Percentiles rank a stretch among this genome's conserved stretches.
Evolutionary conservation across 2,113 vertebrate genomes (phyloP).

Genomic region (Dromas ardeola): DNA sequence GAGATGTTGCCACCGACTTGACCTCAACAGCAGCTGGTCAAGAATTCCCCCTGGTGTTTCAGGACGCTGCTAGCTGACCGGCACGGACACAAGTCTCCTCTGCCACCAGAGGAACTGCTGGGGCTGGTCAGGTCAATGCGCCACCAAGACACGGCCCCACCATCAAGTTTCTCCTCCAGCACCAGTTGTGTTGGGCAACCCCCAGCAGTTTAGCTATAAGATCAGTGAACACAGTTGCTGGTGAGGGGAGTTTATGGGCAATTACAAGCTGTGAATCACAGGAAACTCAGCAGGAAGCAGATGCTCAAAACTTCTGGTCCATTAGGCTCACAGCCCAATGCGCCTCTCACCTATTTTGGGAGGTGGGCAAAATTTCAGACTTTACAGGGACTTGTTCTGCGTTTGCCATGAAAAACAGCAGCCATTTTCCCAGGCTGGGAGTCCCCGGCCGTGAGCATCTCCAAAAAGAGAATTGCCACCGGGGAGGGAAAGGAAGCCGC

Average conservation of each 20-base stretch:
- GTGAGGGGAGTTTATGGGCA: background rate
- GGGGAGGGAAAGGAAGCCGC: background rate
- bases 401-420: background rate
- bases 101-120: rapidly evolving
- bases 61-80: background rate
- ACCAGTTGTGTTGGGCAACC: background rate
- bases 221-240: background rate
- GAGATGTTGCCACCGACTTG: background rate
- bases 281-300: background rate
- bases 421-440: background rate
- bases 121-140: background rate
- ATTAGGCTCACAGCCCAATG: background rate
- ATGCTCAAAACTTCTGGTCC: background rate
- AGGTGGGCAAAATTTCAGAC: background rate
- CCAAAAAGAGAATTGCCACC: background rate
- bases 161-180: background rate
- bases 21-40: background rate
- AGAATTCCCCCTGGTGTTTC: background rate
- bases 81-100: background rate
- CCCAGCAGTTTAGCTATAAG: background rate
- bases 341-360: background rate
- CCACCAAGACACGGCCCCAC: rapidly evolving
- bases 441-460: background rate
- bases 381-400: background rate
- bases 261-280: background rate